Percentiles rank a stretch among this genome's conserved stretches.
These are phyloP conservation scores for Cephus rjabovi DNA, from an alignment of 2,888 invertebrate species.

Conservation along the genomic window DNA sequence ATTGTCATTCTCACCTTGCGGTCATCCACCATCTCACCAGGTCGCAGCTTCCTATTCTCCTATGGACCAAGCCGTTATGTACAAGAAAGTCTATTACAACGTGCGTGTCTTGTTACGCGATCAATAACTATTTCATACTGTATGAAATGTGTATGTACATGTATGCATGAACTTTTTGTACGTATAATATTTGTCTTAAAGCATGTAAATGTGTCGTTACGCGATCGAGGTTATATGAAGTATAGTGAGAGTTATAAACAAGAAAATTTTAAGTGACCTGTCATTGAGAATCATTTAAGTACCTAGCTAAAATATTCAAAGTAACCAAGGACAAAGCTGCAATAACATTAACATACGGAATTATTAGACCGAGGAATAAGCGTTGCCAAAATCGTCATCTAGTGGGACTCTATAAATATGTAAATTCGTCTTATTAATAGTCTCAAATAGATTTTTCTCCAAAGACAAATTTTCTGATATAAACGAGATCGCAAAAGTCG, in stretches of 20 bases:
- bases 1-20: slow-evolving; percentile 79
- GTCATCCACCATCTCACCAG: slow-evolving; percentile 93
- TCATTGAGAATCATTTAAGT: not conserved
- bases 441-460: not conserved
- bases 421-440: not conserved
- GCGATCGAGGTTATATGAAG: not conserved
- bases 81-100: slow-evolving; percentile 28
- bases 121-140: not conserved
- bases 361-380: not conserved
- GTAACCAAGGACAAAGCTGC: slow-evolving; percentile 13
- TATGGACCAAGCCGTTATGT: slow-evolving; percentile 68
- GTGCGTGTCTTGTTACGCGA: not conserved
- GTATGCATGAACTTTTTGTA: not conserved
- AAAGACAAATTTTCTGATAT: not conserved
- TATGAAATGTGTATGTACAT: not conserved
- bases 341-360: not conserved
- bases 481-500: not conserved
- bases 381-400: not conserved
- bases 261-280: not conserved
- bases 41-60: slow-evolving; percentile 93
- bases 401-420: not conserved
- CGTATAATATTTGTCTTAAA: slow-evolving; percentile 26
- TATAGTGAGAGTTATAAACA: not conserved
- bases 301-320: slow-evolving; percentile 1
- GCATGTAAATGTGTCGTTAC: slow-evolving; percentile 24